phyloP scores from a whole-genome alignment of 2,113 vertebrate species.

The Cyprinodon tularosa region DNA sequence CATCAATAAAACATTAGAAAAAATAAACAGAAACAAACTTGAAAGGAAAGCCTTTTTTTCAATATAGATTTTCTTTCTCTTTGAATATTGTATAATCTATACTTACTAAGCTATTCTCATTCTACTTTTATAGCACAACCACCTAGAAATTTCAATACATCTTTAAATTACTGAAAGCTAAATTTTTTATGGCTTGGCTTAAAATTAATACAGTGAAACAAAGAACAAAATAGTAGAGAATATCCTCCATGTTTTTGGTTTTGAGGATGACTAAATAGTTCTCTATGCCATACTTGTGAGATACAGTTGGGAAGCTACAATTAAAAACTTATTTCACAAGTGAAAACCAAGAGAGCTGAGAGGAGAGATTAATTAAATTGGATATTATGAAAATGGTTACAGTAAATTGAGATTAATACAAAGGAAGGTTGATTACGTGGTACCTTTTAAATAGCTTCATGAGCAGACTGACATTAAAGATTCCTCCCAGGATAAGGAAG shows the following conservation, averaged over 20 bases:
- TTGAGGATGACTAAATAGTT: neutral
- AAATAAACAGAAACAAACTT: neutral
- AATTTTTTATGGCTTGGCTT: too few species aligned
- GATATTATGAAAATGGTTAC: neutral
- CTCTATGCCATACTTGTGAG: too few species aligned
- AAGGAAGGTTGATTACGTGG: neutral
- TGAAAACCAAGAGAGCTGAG: too few species aligned
- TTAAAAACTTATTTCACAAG: too few species aligned
- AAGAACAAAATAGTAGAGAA: neutral
- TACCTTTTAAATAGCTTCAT: slow-evolving; percentile 99
- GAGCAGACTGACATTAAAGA: slow-evolving; percentile 94
- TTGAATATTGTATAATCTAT: too few species aligned
- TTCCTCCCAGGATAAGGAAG: slow-evolving; percentile 92
- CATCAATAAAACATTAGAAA: neutral
- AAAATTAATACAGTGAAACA: neutral
- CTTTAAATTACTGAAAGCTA: neutral
- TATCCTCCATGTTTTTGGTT: neutral
- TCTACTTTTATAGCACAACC: neutral
- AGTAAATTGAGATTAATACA: neutral
- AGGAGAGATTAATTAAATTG: neutral
- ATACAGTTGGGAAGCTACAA: too few species aligned
- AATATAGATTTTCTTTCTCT: too few species aligned
- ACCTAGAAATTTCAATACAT: neutral
- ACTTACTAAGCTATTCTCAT: neutral
- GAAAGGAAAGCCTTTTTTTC: too few species aligned